Conservation (phyloP, 2,888 invertebrate species). For the Sarcophaga subvicina region DNA sequence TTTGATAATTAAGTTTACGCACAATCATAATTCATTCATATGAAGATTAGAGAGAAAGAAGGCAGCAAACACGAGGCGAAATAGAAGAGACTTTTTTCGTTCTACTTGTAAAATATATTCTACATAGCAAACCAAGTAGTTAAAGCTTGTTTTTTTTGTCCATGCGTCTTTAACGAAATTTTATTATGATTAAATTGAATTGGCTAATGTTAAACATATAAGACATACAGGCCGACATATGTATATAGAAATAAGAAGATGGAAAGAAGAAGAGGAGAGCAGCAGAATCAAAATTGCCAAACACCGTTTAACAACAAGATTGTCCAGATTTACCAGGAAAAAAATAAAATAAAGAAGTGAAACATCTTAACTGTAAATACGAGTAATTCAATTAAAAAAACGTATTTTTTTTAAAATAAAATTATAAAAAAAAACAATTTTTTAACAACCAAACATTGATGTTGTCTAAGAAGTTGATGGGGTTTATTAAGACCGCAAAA, state of each 20-base stretch:
- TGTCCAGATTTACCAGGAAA: conserved; percentile 44
- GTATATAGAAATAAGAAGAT: neutral
- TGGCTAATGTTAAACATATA: conserved; percentile 36
- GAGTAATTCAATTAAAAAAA: neutral
- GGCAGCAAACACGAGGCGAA: neutral
- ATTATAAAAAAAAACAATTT: neutral
- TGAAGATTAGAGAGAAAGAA: neutral
- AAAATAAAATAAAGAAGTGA: conserved; percentile 13
- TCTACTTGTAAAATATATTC: conserved; percentile 2
- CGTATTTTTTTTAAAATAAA: too few species aligned
- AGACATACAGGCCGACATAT: neutral
- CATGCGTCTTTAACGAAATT: neutral
- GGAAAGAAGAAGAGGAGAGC: neutral
- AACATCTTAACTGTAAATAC: conserved; percentile 39
- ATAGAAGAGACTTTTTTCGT: conserved; percentile 3
- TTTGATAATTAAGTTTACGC: conserved; percentile 30
- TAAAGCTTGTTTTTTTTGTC: conserved; percentile 15
- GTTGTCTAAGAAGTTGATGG: conserved; percentile 1
- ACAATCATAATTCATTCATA: conserved; percentile 49
- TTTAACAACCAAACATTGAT: neutral
- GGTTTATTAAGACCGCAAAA: neutral
- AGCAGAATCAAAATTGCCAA: conserved; percentile 42
- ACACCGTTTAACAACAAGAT: conserved; percentile 50
- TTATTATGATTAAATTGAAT: neutral
- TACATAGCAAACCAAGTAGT: neutral